Evolutionary conservation across 2,888 invertebrate genomes (phyloP).

Genomic region (Pachycephus smyrnensis): DNA sequence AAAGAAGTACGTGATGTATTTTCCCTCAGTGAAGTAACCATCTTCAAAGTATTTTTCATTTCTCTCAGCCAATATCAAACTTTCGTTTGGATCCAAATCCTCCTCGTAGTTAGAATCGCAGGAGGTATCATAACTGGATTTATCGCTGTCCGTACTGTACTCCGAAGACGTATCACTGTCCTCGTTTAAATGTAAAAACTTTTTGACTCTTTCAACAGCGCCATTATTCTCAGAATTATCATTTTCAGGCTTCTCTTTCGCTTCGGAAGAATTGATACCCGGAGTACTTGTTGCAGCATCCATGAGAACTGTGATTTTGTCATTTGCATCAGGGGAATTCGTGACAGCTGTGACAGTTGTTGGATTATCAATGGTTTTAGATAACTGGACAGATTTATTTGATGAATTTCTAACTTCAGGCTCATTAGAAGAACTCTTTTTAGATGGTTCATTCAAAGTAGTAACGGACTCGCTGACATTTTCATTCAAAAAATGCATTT

Average conservation of each 20-base stretch:
- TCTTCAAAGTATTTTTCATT: conserved; percentile 45
- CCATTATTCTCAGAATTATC: conserved; percentile 9
- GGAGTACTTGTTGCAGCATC: not conserved
- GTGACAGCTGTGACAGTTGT: not conserved
- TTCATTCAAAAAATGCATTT: conserved; percentile 22
- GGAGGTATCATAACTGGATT: conserved; percentile 46
- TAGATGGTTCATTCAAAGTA: not conserved
- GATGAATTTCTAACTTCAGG: too few species aligned
- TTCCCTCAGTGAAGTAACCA: conserved; percentile 59
- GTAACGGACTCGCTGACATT: not conserved
- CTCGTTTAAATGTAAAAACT: conserved; percentile 35
- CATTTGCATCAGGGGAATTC: not conserved
- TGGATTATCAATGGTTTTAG: not conserved
- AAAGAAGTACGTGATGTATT: conserved; percentile 59
- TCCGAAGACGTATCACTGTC: conserved; percentile 24
- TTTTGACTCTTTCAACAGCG: conserved; percentile 13
- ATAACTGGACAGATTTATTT: not conserved
- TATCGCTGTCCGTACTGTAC: conserved; percentile 53
- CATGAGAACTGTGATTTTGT: not conserved
- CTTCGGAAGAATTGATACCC: not conserved
- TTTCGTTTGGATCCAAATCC: conserved; percentile 37
- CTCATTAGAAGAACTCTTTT: not conserved
- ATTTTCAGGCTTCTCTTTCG: not conserved
- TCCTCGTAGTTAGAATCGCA: conserved; percentile 40
- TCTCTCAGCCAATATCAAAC: conserved; percentile 41